These are phyloP conservation scores for Sebastes baramenuke DNA, from an alignment of 2,797 vertebrate species.

Conservation along the genomic window DNA sequence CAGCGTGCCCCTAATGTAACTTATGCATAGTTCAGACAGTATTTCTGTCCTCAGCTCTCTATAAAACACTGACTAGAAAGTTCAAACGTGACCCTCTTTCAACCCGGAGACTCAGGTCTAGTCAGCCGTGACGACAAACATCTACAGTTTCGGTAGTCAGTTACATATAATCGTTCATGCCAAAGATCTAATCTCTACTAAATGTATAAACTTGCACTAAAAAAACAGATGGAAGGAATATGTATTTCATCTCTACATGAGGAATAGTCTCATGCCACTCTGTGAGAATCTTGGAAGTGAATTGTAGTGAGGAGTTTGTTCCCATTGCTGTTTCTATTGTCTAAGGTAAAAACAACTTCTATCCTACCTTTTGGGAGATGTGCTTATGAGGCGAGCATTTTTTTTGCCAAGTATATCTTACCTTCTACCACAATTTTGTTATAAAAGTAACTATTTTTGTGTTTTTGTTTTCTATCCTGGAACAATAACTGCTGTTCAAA, in stretches of 20 bases:
- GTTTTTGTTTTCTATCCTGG: not conserved
- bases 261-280: not conserved
- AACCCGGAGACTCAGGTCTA: slow-evolving; percentile 25
- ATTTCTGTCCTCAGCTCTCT: slow-evolving; percentile 35
- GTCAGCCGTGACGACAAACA: slow-evolving; percentile 46
- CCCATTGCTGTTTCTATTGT: not conserved
- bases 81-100: slow-evolving; percentile 26
- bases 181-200: slow-evolving; percentile 38
- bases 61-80: slow-evolving; percentile 41
- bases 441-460: not conserved
- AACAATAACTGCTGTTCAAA: not conserved
- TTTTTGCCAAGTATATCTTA: not conserved
- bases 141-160: slow-evolving; percentile 39
- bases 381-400: not conserved
- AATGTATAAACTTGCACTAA: slow-evolving; percentile 8
- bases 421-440: not conserved
- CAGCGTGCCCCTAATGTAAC: slow-evolving; percentile 43
- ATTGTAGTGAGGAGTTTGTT: not conserved
- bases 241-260: not conserved
- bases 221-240: slow-evolving; percentile 34
- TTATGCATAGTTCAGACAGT: slow-evolving; percentile 25
- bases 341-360: not conserved
- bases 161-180: slow-evolving; percentile 17
- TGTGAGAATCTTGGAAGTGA: not conserved
- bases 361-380: not conserved